These are phyloP conservation scores for Nothocercus julius DNA, from an alignment of 2,113 vertebrate species.

Conservation along the genomic window DNA sequence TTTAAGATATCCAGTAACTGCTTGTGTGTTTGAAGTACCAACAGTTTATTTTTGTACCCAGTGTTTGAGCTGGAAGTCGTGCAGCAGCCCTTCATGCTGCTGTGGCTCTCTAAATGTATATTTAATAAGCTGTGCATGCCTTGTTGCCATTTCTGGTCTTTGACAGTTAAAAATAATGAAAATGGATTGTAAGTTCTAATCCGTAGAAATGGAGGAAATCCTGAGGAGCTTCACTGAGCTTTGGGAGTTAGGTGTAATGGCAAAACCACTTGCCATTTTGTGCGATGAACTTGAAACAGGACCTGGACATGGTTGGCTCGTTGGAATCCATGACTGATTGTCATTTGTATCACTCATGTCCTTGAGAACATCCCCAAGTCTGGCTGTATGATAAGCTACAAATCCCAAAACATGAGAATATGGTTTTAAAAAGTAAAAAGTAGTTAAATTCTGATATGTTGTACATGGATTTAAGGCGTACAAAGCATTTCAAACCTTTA, in stretches of 20 bases:
- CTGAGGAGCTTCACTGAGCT: neutral
- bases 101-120: neutral
- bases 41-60: neutral
- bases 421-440: neutral
- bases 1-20: neutral
- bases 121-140: neutral
- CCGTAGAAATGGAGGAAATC: neutral
- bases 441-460: neutral
- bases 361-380: neutral
- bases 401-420: neutral
- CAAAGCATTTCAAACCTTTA: neutral
- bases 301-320: neutral
- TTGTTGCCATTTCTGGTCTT: neutral
- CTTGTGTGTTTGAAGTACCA: neutral
- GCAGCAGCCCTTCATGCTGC: neutral
- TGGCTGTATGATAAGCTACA: neutral
- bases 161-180: neutral
- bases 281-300: neutral
- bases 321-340: neutral
- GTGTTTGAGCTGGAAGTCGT: neutral
- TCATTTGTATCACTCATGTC: neutral
- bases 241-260: neutral
- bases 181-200: neutral
- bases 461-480: neutral
- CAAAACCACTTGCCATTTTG: neutral